Percentiles rank a stretch among this genome's conserved stretches.
Evolutionary conservation across 2,113 vertebrate species (phyloP).

Genomic region (Anoura caudifer): DNA sequence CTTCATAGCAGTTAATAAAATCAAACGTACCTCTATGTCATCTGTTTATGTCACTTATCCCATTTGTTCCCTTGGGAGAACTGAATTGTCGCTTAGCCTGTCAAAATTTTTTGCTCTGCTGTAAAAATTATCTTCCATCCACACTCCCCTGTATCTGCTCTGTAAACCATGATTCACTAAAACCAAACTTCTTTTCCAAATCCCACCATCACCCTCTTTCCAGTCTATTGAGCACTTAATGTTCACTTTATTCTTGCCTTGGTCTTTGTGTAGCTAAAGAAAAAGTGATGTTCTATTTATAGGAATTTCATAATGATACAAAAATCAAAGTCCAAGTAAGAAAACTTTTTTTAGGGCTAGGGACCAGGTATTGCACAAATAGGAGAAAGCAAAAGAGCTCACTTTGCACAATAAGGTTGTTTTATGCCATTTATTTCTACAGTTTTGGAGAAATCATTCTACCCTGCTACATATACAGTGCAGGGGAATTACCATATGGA

Average conservation of each 20-base stretch:
- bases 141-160: not conserved
- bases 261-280: not conserved
- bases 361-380: not conserved
- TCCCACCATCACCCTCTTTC: not conserved
- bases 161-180: not conserved
- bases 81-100: not conserved
- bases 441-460: not conserved
- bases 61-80: not conserved
- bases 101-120: not conserved
- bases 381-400: not conserved
- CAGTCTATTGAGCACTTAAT: not conserved
- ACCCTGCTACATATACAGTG: not conserved
- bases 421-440: not conserved
- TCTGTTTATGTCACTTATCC: not conserved
- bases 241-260: not conserved
- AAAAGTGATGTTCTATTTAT: not conserved
- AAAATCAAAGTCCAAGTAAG: not conserved
- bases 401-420: not conserved
- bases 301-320: not conserved
- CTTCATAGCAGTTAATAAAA: not conserved
- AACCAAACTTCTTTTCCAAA: not conserved
- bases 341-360: not conserved
- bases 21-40: not conserved
- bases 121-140: not conserved
- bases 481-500: not conserved